Base-by-base conservation (phyloP, 2,797 vertebrate genomes). In the Silurus lanzhouensis region DNA sequence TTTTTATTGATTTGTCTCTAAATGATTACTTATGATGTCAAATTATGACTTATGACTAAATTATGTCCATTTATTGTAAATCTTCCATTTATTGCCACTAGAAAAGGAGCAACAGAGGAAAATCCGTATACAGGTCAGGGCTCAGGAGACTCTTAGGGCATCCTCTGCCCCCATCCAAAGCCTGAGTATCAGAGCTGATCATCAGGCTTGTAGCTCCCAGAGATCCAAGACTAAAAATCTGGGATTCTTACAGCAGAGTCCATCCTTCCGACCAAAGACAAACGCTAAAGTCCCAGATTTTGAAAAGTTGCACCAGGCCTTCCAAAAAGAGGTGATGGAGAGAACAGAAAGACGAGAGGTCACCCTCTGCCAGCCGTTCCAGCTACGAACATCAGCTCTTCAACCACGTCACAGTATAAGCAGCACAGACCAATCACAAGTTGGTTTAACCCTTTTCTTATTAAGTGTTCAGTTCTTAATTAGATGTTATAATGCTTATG, bases 361-460 rank as follows among this genome's bases (percentile, higher is more conserved):
- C 52, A 98, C 95, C n/a, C 94, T 66, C 86, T 98, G 91, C 93
- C 96, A 96, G 84, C 97, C 97, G 4, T 99, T 99, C 93, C 87
- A 90, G 87, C 91, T 99, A 76, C 95, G 94, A 89, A 99, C 97
- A 0, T 95, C 97, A 75, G 92, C 90, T 83, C 94, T 96, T 75
- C 89, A 71, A 60, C 84, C 82, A 58, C 93, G 93, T 85, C 92
- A 89, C 87, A 92, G 88, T 48, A 90, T 89, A 74, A 87, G 7
- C 22, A 94, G 84, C 67, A 87, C 91, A 77, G 92, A 93, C 57
- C 91, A 87, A 84, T 52, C 89, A 71, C 89, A 94, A 95, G 96
- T 96, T 89, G 93, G 92, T 85, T 85, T 38, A 46, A 17, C 25
- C 0, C 12, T 71, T 17, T 71, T 70, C n/a, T 58, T 60, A 46